Base-by-base conservation (phyloP, 2,888 invertebrate species). In the Petrophora chlorosata region DNA sequence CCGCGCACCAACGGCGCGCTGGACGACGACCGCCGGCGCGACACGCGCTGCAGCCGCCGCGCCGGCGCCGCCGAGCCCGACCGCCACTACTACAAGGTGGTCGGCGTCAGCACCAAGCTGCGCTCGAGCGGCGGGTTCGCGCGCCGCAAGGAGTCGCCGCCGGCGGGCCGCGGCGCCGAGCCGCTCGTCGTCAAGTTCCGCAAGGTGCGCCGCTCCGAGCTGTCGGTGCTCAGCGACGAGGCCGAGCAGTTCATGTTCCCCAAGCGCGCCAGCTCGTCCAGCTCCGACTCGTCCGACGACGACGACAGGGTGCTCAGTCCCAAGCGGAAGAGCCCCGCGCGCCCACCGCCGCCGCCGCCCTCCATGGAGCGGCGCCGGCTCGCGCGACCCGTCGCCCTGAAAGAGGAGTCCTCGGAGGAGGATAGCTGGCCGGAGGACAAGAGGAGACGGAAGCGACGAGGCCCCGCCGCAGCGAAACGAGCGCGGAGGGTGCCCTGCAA, bases 231-330 rank as follows among this genome's bases (percentile, higher is more conserved):
- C 34, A 96, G 95, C 67, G 95, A 96, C 63, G 96, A 97, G 76
- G 97, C 97, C 0, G 96, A 96, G 66, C 96, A 95, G 63, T 97
- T 97, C 72, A 94, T 97, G 93, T 97, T 97, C 71, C 94, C 96
- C 0, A 93, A 92, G 61, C 91, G 92, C 26, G 93, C 93, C 10
- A 93, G 93, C 46, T 88, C 90, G 0, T 76, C 83, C 0, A 89
- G 86, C 45, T 92, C 91, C 13, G 90, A 90, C 7, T 90, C 90
- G 0, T 92, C 91, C 3, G 92, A 93, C 0, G 93, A 92, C 53
- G 71, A 73, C 5, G 66, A 92, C 58, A 67, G 69, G 12, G 57
- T 61, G 5, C 41, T 60, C 2, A 67, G 79, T 9, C 85, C 91
- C 30, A 88, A 88, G 2, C 86, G 90, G 4, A 90, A 87, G 29